Evolutionary conservation across 2,888 invertebrate species (phyloP).

Genomic region (Brenthis ino): DNA sequence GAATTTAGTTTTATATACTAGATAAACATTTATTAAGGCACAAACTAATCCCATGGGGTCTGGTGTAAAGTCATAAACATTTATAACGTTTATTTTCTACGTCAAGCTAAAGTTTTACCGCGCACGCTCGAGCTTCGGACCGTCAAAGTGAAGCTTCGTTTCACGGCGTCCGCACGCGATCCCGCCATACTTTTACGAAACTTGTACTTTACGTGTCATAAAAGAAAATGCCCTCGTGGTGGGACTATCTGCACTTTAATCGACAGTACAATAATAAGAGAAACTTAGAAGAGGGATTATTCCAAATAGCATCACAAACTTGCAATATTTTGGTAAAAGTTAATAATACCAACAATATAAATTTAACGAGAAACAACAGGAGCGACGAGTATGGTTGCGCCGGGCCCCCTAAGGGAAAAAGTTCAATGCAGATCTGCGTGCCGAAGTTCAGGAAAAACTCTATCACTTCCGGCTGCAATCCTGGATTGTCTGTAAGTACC

Average conservation of each 20-base stretch:
- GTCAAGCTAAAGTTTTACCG: conserved; percentile 57
- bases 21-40: conserved; percentile 11
- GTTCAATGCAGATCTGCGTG: conserved; percentile 81
- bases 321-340: conserved; percentile 90
- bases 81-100: conserved; percentile 29
- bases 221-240: conserved; percentile 83
- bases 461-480: conserved; percentile 80
- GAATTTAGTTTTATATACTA: conserved; percentile 7
- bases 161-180: conserved; percentile 49
- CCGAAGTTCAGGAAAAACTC: conserved; percentile 80
- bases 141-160: conserved; percentile 51
- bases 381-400: conserved; percentile 84
- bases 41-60: conserved; percentile 22
- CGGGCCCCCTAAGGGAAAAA: conserved; percentile 67
- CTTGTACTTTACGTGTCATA: conserved; percentile 48
- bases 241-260: conserved; percentile 83
- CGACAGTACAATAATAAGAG: conserved; percentile 79
- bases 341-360: conserved; percentile 89
- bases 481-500: conserved; percentile 83
- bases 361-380: conserved; percentile 84
- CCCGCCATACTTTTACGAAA: conserved; percentile 44
- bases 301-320: conserved; percentile 90
- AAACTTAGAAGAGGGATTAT: conserved; percentile 88
- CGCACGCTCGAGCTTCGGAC: conserved; percentile 60
- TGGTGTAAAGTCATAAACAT: conserved; percentile 32